Conservation (phyloP, 2,113 vertebrate genomes). For the Vidua chalybeata region DNA sequence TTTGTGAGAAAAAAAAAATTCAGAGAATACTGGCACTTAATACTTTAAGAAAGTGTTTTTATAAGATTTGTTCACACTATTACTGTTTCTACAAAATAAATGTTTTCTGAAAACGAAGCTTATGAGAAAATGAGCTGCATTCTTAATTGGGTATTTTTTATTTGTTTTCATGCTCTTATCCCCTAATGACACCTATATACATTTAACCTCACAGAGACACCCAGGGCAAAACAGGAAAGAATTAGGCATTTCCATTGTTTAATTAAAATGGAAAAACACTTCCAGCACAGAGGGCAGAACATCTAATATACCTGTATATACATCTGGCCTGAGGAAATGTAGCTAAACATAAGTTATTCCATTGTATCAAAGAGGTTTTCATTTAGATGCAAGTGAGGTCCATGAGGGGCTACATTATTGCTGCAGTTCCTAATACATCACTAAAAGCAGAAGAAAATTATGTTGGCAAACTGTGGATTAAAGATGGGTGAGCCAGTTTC, state of each 20-base stretch:
- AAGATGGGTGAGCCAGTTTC: constrained; percentile 13
- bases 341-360: constrained; percentile 27
- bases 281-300: not conserved
- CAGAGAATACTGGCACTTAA: not conserved
- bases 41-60: not conserved
- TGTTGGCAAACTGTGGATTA: constrained; percentile 28
- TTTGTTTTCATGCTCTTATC: not conserved
- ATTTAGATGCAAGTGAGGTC: constrained; percentile 13
- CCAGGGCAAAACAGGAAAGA: not conserved
- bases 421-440: not conserved
- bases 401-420: constrained; percentile 22
- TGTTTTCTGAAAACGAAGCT: not conserved
- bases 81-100: not conserved
- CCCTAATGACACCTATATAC: not conserved
- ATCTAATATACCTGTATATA: not conserved
- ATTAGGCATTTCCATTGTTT: not conserved
- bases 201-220: not conserved
- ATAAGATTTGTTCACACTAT: not conserved
- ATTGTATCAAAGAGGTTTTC: constrained; percentile 1
- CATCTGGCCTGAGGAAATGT: constrained; percentile 2
- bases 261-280: not conserved
- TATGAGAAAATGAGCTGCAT: not conserved
- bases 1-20: not conserved
- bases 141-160: not conserved
- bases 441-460: constrained; percentile 20